Conservation (phyloP, 2,888 invertebrate species). For the Napeogenes sylphis region DNA sequence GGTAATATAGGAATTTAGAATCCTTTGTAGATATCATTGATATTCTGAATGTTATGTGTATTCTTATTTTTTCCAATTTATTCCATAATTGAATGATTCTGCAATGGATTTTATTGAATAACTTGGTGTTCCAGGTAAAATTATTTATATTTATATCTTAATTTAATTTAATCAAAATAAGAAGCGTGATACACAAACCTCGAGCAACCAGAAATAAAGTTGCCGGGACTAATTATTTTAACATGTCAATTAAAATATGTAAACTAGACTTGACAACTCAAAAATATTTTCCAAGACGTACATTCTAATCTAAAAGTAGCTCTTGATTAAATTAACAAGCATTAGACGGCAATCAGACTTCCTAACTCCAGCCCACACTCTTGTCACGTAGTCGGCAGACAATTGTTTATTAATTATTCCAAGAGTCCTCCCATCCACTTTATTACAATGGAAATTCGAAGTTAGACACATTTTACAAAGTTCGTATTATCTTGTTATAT, state of each 20-base stretch:
- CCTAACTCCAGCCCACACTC: conserved; percentile 32
- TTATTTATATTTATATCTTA: not conserved
- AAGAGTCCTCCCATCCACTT: conserved; percentile 29
- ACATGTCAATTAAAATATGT: too few species aligned
- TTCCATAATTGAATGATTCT: not conserved
- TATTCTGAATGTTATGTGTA: conserved; percentile 4
- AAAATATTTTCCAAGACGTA: conserved; percentile 4
- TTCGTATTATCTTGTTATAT: conserved; percentile 11
- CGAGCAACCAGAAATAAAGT: too few species aligned
- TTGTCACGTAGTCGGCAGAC: conserved; percentile 39
- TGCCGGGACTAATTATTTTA: too few species aligned
- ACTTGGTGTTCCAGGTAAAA: not conserved
- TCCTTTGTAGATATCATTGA: conserved; percentile 8
- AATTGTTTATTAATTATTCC: conserved; percentile 49
- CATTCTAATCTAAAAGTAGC: conserved; percentile 8
- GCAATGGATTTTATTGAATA: conserved; percentile 5
- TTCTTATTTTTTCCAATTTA: not conserved
- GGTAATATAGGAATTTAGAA: conserved; percentile 17
- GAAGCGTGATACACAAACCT: too few species aligned
- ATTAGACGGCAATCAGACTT: conserved; percentile 25
- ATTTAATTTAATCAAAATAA: too few species aligned
- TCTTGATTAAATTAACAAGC: conserved; percentile 24
- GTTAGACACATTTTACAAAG: conserved; percentile 28
- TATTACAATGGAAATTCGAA: conserved; percentile 32
- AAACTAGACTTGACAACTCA: not conserved